Conservation (phyloP, 2,113 vertebrate genomes). For the Sinocyclocheilus anophthalmus region DNA sequence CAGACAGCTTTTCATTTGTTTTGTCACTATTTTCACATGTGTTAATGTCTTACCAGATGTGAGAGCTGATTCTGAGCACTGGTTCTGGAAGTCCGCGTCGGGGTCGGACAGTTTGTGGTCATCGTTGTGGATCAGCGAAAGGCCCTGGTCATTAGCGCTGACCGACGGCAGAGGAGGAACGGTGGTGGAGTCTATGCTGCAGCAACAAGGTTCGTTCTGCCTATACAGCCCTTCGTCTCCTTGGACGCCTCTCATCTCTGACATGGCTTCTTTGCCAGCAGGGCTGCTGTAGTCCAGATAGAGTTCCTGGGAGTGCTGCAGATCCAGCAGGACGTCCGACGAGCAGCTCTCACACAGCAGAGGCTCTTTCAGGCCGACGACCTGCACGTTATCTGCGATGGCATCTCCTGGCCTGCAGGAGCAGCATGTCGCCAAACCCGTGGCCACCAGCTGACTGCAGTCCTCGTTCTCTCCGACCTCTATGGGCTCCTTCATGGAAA, state of each 20-base stretch:
- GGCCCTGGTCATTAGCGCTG: slow-evolving; percentile 54
- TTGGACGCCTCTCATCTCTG: slow-evolving; percentile 52
- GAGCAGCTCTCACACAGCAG: slow-evolving; percentile 57
- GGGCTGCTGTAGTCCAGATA: slow-evolving; percentile 68
- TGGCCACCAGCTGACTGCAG: slow-evolving; percentile 84
- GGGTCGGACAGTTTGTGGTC: slow-evolving; percentile 67
- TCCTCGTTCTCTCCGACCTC: slow-evolving; percentile 92
- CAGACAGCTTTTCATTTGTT: not conserved
- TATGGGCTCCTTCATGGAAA: slow-evolving; percentile 81
- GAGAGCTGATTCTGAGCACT: slow-evolving; percentile 70
- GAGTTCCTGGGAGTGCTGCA: slow-evolving; percentile 65
- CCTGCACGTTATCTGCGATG: not conserved
- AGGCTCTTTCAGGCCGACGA: slow-evolving; percentile 64
- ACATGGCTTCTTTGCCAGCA: slow-evolving; percentile 53
- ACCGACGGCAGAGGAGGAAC: slow-evolving; percentile 46
- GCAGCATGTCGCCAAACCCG: slow-evolving; percentile 68
- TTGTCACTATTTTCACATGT: not conserved
- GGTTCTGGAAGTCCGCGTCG: slow-evolving; percentile 71
- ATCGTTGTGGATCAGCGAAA: slow-evolving; percentile 59
- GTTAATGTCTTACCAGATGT: slow-evolving; percentile 69
- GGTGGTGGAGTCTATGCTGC: slow-evolving; percentile 73
- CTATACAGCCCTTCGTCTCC: slow-evolving; percentile 60
- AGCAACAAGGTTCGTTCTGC: slow-evolving; percentile 71
- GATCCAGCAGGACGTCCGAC: slow-evolving; percentile 50
- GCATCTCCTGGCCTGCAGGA: slow-evolving; percentile 66